Percentiles rank a stretch among this genome's conserved stretches.
Evolutionary conservation across 2,888 invertebrate species (phyloP).

Genomic region (Monopis laevigella): DNA sequence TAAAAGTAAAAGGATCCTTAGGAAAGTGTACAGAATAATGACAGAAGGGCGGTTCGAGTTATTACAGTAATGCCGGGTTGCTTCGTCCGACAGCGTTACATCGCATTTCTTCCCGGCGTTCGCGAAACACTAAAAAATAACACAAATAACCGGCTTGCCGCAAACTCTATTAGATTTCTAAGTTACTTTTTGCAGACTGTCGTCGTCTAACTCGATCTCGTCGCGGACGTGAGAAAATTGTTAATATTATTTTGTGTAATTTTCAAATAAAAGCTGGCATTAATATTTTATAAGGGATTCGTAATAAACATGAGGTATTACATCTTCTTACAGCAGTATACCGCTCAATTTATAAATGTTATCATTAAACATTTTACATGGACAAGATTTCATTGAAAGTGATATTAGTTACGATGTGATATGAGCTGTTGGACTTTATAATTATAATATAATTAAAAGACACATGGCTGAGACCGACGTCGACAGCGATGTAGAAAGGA

Average conservation of each 20-base stretch:
- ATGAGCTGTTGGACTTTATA: background rate
- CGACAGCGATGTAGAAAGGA: slow-evolving; percentile 53
- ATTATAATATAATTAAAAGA: background rate
- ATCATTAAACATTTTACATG: too few species aligned
- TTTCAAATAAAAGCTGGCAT: too few species aligned
- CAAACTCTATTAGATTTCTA: slow-evolving; percentile 64
- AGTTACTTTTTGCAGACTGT: slow-evolving; percentile 60
- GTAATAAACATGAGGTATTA: too few species aligned
- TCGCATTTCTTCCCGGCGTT: slow-evolving; percentile 49
- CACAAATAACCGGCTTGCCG: slow-evolving; percentile 57
- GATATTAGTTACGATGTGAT: slow-evolving; percentile 1
- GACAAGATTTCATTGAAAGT: slow-evolving; percentile 6
- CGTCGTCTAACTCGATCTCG: slow-evolving; percentile 56
- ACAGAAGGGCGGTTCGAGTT: slow-evolving; percentile 57
- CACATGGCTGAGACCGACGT: background rate
- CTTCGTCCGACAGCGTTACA: slow-evolving; percentile 55
- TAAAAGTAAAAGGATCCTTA: slow-evolving; percentile 34
- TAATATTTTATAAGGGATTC: too few species aligned
- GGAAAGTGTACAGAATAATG: slow-evolving; percentile 58
- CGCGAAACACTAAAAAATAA: slow-evolving; percentile 52
- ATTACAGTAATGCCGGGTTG: slow-evolving; percentile 62
- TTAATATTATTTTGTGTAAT: slow-evolving; percentile 24
- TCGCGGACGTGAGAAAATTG: slow-evolving; percentile 60
- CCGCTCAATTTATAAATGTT: too few species aligned
- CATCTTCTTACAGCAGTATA: too few species aligned